Conservation (phyloP, 2,797 vertebrate species). For the Onychomys arenicola region DNA sequence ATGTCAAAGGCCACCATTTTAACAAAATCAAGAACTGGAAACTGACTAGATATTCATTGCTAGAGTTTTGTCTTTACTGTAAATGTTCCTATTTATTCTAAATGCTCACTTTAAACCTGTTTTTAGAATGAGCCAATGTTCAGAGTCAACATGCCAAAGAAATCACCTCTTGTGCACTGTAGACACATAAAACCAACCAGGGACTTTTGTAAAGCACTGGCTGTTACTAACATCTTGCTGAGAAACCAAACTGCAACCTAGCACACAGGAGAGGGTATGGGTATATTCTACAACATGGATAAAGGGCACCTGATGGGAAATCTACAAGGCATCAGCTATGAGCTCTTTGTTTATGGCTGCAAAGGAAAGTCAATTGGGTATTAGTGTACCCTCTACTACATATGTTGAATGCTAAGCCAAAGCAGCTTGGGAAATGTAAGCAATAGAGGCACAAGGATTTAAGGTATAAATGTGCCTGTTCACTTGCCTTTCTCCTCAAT, state of each 20-base stretch:
- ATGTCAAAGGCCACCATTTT: neutral
- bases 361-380: conserved; percentile 49
- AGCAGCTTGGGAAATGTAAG: conserved; percentile 69
- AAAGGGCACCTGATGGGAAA: neutral
- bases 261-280: neutral
- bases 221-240: neutral
- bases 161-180: conserved; percentile 22
- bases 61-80: conserved; percentile 21
- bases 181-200: conserved; percentile 21
- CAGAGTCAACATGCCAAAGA: conserved; percentile 52
- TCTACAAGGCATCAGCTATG: neutral
- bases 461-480: neutral
- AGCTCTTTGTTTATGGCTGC: neutral
- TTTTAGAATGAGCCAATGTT: conserved; percentile 44
- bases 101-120: conserved; percentile 14
- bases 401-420: conserved; percentile 56
- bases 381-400: neutral
- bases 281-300: neutral
- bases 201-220: conserved; percentile 47
- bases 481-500: neutral
- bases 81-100: neutral
- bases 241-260: conserved; percentile 6
- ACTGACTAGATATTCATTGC: neutral
- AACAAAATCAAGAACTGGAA: conserved; percentile 26
- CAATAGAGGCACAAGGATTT: conserved; percentile 33